Evolutionary conservation across 2,113 vertebrate species (phyloP).

Genomic region (Aramus guarauna): DNA sequence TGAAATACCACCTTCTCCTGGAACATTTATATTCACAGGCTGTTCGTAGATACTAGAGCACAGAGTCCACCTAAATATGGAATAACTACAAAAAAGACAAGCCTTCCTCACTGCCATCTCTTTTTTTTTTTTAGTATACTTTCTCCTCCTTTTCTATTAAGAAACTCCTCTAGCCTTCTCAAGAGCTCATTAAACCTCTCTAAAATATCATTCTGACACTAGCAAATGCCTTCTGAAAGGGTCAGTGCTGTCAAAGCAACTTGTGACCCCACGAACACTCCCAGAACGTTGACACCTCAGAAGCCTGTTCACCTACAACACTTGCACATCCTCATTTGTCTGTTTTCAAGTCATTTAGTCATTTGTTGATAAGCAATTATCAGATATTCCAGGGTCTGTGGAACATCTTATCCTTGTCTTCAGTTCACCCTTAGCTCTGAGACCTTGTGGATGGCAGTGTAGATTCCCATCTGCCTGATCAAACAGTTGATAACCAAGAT

Average conservation of each 20-base stretch:
- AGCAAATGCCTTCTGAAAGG: neutral
- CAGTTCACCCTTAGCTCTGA: neutral
- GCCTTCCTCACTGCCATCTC: neutral
- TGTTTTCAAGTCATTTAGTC: neutral
- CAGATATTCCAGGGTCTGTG: neutral
- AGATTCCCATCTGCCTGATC: neutral
- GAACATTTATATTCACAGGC: neutral
- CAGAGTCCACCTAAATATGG: neutral
- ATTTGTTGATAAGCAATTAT: neutral
- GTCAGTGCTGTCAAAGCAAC: neutral
- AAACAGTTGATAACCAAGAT: neutral
- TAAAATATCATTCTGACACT: neutral
- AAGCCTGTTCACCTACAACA: neutral
- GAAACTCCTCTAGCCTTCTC: neutral
- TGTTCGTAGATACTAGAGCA: neutral
- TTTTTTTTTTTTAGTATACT: neutral
- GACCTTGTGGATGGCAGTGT: neutral
- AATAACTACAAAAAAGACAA: neutral
- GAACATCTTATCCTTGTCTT: neutral
- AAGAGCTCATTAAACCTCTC: neutral
- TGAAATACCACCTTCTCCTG: slow-evolving; percentile 5
- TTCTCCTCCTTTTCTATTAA: neutral
- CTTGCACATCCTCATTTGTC: neutral
- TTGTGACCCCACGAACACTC: fast-evolving
- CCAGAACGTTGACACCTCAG: neutral